A percentile compares a stretch with the other conserved stretches of the same genome.
Conservation (phyloP, 2,797 vertebrate genomes). For the Periophthalmus magnuspinnatus region DNA sequence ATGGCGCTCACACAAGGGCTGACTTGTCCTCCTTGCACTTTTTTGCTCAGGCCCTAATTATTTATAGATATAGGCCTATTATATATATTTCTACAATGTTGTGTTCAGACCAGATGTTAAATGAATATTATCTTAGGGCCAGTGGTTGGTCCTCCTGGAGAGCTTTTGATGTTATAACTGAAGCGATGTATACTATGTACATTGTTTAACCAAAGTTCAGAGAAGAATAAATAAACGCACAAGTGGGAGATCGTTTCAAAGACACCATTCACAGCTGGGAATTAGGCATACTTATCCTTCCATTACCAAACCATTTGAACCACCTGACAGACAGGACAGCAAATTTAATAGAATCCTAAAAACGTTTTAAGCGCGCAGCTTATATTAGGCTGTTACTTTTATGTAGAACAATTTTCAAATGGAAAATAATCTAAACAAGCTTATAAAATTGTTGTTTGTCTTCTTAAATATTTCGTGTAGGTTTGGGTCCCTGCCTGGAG, state of each 20-base stretch:
- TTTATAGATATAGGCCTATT: background rate
- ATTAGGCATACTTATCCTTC: background rate
- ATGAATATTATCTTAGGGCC: slow-evolving; percentile 17
- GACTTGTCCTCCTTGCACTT: too few relatives aligned
- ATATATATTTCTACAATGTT: background rate
- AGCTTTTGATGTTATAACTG: slow-evolving; percentile 30
- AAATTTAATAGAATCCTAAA: too few relatives aligned
- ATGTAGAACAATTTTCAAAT: too few relatives aligned
- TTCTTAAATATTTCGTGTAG: background rate
- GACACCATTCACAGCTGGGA: slow-evolving; percentile 33
- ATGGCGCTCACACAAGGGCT: too few relatives aligned
- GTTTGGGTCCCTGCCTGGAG: background rate
- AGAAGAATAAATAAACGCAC: slow-evolving; percentile 44
- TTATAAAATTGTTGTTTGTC: background rate
- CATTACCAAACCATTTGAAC: background rate
- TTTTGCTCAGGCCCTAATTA: background rate
- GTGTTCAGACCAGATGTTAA: slow-evolving; percentile 20
- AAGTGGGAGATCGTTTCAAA: slow-evolving; percentile 50
- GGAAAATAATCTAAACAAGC: too few relatives aligned
- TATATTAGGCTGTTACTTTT: too few relatives aligned
- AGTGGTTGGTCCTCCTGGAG: slow-evolving; percentile 1
- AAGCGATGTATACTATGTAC: slow-evolving; percentile 17
- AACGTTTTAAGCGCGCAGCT: too few relatives aligned
- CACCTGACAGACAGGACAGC: background rate
- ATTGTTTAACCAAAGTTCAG: slow-evolving; percentile 16